Conservation (phyloP, 2,797 vertebrate species). For the Falco concolor region DNA sequence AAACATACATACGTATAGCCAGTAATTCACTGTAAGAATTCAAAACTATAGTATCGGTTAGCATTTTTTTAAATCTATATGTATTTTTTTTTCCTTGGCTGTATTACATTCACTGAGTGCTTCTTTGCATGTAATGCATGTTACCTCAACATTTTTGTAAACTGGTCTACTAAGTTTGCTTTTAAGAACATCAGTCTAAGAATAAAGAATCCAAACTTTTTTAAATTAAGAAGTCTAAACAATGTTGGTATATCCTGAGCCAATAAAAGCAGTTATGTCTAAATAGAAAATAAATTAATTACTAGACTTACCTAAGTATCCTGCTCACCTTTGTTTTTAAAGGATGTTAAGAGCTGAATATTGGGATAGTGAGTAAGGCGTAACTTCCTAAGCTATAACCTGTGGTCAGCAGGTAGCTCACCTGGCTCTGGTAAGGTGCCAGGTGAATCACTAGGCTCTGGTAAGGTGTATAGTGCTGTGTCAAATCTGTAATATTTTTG, state of each 20-base stretch:
- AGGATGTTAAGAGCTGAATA: not conserved
- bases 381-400: not conserved
- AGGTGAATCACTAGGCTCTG: not conserved
- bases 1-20: accelerated
- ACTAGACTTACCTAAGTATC: not conserved
- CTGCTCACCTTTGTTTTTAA: not conserved
- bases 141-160: not conserved
- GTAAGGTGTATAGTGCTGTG: not conserved
- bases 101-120: not conserved
- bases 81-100: not conserved
- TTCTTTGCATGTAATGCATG: not conserved
- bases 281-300: not conserved
- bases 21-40: not conserved
- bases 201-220: not conserved
- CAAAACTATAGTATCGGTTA: not conserved
- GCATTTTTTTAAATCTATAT: not conserved
- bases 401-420: not conserved
- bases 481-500: not conserved
- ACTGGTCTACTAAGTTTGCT: not conserved
- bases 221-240: not conserved
- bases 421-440: not conserved
- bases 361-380: not conserved
- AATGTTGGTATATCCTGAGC: not conserved
- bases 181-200: not conserved
- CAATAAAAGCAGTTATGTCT: not conserved